phyloP scores from a whole-genome alignment of 1,140 invertebrate species.

The Antheraea pernyi region DNA sequence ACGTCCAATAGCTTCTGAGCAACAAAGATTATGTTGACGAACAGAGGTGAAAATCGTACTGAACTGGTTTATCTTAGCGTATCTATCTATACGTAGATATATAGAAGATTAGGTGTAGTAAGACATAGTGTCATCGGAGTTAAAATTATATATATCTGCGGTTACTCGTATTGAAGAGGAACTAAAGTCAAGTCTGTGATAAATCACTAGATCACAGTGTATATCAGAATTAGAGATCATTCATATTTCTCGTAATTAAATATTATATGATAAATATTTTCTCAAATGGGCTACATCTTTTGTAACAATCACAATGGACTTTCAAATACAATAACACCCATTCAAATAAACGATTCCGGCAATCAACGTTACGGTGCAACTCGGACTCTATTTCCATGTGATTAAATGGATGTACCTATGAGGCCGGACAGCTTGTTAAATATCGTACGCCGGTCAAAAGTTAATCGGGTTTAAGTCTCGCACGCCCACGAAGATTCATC shows the following conservation, averaged over 20 bases:
- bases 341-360: constrained; percentile 34
- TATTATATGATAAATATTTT: neutral
- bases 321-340: constrained; percentile 26
- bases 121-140: no score
- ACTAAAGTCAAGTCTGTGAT: no score
- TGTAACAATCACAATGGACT: neutral
- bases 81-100: no score
- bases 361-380: constrained; percentile 45
- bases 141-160: no score
- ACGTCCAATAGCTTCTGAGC: no score
- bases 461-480: constrained; percentile 76
- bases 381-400: constrained; percentile 62
- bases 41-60: no score
- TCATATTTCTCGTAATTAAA: neutral
- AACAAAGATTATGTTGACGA: no score
- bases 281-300: neutral
- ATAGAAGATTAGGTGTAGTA: no score
- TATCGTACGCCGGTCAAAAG: constrained; percentile 72
- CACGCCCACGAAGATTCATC: constrained; percentile 78
- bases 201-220: no score
- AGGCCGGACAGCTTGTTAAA: constrained; percentile 68
- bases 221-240: neutral
- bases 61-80: no score
- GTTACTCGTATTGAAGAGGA: no score
- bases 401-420: constrained; percentile 44